Conservation (phyloP, 2,888 invertebrate species). For the Melanargia galathea region DNA sequence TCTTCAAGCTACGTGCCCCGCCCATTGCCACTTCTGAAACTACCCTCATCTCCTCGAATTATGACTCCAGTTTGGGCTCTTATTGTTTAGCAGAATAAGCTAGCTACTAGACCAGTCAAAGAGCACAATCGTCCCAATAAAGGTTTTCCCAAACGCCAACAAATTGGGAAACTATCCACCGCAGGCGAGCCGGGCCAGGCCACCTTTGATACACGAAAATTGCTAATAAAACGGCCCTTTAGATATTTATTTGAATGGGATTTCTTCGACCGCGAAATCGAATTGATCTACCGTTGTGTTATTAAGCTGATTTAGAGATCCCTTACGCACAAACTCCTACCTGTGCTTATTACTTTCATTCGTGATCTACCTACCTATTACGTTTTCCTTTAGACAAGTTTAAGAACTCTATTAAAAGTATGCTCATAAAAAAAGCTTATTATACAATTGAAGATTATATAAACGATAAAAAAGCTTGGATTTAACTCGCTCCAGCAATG, state of each 20-base stretch:
- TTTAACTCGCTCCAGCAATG: too few relatives aligned
- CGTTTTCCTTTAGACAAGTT: too few relatives aligned
- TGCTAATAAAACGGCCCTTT: conserved; percentile 29
- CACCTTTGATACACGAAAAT: conserved; percentile 28
- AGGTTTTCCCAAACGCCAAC: conserved; percentile 15
- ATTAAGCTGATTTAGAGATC: conserved; percentile 14
- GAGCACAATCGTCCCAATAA: neutral
- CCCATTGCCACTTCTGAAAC: too few relatives aligned
- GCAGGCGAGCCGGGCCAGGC: conserved; percentile 1
- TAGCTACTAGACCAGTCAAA: too few relatives aligned
- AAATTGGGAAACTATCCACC: conserved; percentile 18
- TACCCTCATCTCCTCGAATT: too few relatives aligned
- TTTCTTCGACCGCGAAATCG: conserved; percentile 20
- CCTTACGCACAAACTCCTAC: neutral
- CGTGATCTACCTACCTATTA: neutral
- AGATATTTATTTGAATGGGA: conserved; percentile 24
- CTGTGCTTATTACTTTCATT: neutral
- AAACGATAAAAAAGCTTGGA: too few relatives aligned
- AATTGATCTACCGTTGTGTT: conserved; percentile 12
- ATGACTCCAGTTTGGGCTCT: too few relatives aligned
- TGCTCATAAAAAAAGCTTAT: too few relatives aligned
- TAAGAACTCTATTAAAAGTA: too few relatives aligned
- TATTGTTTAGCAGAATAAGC: too few relatives aligned
- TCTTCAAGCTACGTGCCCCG: too few relatives aligned
- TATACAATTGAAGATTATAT: too few relatives aligned